phyloP scores from a whole-genome alignment of 2,113 vertebrate species.

The Mormyrus lacerda region DNA sequence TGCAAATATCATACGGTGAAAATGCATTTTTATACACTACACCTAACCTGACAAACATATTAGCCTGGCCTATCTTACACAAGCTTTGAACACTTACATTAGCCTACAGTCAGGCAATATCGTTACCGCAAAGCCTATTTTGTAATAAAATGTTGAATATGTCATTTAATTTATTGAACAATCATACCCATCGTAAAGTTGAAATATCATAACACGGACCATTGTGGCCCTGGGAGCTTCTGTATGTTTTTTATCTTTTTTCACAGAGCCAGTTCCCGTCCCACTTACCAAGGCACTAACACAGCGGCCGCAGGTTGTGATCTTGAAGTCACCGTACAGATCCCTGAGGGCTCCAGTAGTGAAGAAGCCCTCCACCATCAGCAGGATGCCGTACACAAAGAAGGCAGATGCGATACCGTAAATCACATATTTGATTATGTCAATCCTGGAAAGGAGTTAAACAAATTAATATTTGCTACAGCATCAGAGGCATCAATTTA shows the following conservation, averaged over 20 bases:
- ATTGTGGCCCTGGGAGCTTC: background rate
- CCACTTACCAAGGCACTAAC: slow-evolving; percentile 93
- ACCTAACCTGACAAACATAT: background rate
- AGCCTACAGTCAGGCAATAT: background rate
- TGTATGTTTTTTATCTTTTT: background rate
- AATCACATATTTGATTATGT: slow-evolving; percentile 98
- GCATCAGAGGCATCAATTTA: background rate
- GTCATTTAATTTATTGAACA: background rate
- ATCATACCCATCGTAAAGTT: background rate
- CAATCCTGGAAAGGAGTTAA: slow-evolving; percentile 69
- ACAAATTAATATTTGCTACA: background rate
- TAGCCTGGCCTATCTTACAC: background rate
- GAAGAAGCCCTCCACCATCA: slow-evolving; percentile 99
- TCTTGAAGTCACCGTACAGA: slow-evolving; percentile 98
- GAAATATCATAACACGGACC: background rate
- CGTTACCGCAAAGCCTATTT: background rate
- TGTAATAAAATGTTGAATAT: background rate
- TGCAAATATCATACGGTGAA: background rate
- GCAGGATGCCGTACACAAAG: slow-evolving; percentile 95
- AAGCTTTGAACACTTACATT: background rate
- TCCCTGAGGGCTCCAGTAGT: slow-evolving; percentile 97
- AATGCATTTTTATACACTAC: background rate
- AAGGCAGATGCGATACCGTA: slow-evolving; percentile 95
- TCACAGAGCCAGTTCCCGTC: background rate
- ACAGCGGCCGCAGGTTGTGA: slow-evolving; percentile 94